Evolutionary conservation across 2,113 vertebrate genomes (phyloP).

Genomic region (Dromaius novaehollandiae): DNA sequence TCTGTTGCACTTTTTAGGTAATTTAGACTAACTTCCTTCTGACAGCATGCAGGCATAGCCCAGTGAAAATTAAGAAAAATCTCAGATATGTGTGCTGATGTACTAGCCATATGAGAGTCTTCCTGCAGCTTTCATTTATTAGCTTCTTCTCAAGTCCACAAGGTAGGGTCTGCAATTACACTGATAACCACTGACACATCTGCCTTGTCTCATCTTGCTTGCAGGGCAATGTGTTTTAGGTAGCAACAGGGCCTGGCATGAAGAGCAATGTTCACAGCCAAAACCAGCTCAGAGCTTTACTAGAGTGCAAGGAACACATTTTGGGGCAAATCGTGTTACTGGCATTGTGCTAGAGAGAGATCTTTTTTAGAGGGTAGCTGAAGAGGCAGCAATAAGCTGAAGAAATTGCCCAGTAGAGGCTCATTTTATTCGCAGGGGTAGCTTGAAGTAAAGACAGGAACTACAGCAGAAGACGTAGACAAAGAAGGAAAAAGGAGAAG

Average conservation of each 20-base stretch:
- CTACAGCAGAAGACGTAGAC: not conserved
- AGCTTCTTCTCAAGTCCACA: not conserved
- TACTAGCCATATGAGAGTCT: not conserved
- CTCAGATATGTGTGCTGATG: not conserved
- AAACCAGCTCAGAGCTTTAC: not conserved
- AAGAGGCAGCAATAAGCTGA: not conserved
- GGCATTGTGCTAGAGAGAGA: not conserved
- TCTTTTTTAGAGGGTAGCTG: not conserved
- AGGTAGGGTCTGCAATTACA: not conserved
- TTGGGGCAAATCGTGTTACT: not conserved
- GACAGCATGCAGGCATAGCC: not conserved
- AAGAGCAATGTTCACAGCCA: fast-evolving
- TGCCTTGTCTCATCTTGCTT: not conserved
- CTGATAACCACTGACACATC: not conserved
- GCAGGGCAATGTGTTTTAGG: not conserved
- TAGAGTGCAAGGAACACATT: not conserved
- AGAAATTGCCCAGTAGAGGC: not conserved
- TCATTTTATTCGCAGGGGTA: not conserved
- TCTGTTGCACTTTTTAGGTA: not conserved
- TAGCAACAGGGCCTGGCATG: not conserved
- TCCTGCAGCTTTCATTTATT: not conserved
- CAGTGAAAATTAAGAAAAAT: not conserved
- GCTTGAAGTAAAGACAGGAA: not conserved
- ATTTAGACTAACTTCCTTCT: not conserved
- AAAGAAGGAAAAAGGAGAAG: not conserved